Percentiles rank a stretch among this genome's conserved stretches.
phyloP scores from a whole-genome alignment of 2,888 invertebrate genomes.

The Lymantria monacha region DNA sequence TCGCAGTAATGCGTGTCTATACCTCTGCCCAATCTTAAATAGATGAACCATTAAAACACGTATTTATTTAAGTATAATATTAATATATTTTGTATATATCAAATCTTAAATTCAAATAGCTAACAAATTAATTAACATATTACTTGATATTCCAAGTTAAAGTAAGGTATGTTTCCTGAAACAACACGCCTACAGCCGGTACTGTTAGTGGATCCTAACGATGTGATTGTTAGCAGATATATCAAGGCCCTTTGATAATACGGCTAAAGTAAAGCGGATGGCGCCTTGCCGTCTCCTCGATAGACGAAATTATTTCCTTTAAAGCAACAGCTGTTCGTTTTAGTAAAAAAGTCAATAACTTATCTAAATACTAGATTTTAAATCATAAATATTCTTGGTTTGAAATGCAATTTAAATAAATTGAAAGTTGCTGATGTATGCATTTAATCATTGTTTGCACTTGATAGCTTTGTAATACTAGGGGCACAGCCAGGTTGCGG shows the following conservation, averaged over 20 bases:
- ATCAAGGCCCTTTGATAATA: neutral
- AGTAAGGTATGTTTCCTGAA: constrained; percentile 9
- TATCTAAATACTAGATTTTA: no score
- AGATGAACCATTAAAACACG: no score
- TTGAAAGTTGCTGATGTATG: no score
- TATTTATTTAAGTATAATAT: neutral
- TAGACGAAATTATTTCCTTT: neutral
- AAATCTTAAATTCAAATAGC: neutral
- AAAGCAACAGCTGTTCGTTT: neutral
- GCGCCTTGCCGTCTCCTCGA: constrained; percentile 1
- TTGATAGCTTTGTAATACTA: no score
- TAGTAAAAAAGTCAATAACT: neutral
- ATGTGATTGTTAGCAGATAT: constrained; percentile 2
- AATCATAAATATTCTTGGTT: no score
- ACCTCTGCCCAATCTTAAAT: no score
- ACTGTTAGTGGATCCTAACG: constrained; percentile 14
- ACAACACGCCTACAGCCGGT: constrained; percentile 17
- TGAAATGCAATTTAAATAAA: no score
- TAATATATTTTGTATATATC: neutral
- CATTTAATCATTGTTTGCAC: no score
- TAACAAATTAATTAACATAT: neutral
- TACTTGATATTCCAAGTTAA: neutral
- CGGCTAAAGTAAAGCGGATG: neutral
- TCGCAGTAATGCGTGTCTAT: no score
- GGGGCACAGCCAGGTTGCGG: no score